phyloP scores from a whole-genome alignment of 2,113 vertebrate genomes.

The Tichodroma muraria region DNA sequence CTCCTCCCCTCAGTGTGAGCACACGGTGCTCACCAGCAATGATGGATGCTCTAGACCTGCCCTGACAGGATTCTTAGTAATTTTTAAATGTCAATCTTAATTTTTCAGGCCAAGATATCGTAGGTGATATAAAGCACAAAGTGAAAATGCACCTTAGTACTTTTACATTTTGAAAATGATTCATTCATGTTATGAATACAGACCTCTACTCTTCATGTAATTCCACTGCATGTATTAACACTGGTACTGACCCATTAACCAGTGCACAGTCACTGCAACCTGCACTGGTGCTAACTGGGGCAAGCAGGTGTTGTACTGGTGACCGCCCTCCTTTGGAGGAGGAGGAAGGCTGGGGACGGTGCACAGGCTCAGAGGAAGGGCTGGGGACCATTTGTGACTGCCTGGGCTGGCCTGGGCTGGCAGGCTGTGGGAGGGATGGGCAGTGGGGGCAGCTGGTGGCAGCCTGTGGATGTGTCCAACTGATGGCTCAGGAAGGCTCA shows the following conservation, averaged over 20 bases:
- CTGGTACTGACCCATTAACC: neutral
- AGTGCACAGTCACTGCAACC: neutral
- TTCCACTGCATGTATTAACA: neutral
- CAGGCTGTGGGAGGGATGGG: neutral
- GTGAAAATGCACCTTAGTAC: neutral
- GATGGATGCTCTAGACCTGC: neutral
- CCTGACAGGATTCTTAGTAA: conserved; percentile 10
- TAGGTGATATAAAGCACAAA: neutral
- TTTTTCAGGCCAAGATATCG: conserved; percentile 2
- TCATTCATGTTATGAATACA: neutral
- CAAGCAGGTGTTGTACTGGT: fast-evolving
- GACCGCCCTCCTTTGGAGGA: neutral
- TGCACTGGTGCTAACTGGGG: neutral
- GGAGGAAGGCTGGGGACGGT: neutral
- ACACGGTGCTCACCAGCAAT: neutral
- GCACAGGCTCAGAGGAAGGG: neutral
- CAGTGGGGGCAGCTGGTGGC: neutral
- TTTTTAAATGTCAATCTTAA: conserved; percentile 27
- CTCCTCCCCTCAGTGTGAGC: neutral
- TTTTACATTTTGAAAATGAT: neutral
- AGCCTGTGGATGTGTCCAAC: fast-evolving
- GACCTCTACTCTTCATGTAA: neutral
- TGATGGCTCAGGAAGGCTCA: neutral
- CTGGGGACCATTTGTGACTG: neutral
- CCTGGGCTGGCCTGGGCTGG: neutral